Base-by-base conservation (phyloP, 1,140 invertebrate genomes). In the Brachystomella parvula region DNA sequence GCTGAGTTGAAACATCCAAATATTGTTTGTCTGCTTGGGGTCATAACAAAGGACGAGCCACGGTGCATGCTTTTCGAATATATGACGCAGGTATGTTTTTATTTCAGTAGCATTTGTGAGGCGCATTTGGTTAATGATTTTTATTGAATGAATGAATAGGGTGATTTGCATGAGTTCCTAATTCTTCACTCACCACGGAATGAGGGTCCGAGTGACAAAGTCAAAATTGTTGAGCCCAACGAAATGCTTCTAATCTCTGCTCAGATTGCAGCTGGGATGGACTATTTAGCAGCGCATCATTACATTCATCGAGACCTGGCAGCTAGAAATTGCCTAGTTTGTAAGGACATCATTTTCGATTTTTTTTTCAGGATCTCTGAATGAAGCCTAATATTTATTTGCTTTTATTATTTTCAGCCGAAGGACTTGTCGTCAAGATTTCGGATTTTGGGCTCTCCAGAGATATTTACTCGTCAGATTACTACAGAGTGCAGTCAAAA, bases 231-330 rank as follows among this genome's bases (percentile, higher is more conserved):
- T 24, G 87, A 89, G 30, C 88, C 90, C 69, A 79, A 84, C 33
- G 89, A 93, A 74, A 90, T 94, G 77, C 78, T 93, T 39, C 82
- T 87, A 74, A 89, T 96, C 68, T 87, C 93, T 56, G 82, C 88
- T 61, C 94, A 96, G 79, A 93, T 98, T 72, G 92, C 94, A 64
- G 88, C 92, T 61, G 89, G 88, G 59, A 97, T 98, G 94, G 94
- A 97, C 75, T 98, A 98, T 78, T 81, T 98, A 12, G 86, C 92
- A 1, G 86, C 85, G 61, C 92, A 96, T 80, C 93, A 96, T 79
- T 98, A 96, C 77, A 93, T 98, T 0, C 96, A 99, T 78, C 84
- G 94, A 73, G 96, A 99, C 80, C 81, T 99, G 44, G 94, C 96
- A 3, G 93, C 96, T 2, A 83, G 96, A 73, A 99, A 99, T 80